Evolutionary conservation across 2,888 invertebrate species (phyloP).

Genomic region (Chrysodeixis includens): DNA sequence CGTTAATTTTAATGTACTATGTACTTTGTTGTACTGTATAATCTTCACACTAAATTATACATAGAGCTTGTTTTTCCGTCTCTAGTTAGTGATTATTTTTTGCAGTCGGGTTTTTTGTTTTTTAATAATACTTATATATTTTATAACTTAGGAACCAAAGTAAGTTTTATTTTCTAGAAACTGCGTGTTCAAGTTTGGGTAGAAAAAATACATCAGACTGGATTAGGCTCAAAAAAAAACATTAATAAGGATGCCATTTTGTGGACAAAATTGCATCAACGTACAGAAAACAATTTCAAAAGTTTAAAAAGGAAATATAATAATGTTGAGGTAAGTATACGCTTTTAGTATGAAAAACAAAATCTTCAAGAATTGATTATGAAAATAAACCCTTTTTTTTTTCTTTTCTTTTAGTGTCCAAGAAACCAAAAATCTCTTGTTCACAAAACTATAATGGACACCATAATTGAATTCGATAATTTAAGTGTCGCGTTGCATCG

Average conservation of each 20-base stretch:
- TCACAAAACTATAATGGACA: slow-evolving; percentile 9
- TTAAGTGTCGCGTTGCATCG: slow-evolving; percentile 22
- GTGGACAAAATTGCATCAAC: slow-evolving; percentile 69
- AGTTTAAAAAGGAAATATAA: slow-evolving; percentile 52
- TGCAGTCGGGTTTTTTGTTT: too few species aligned
- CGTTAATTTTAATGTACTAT: too few species aligned
- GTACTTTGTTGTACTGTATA: too few species aligned
- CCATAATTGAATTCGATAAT: slow-evolving; percentile 21
- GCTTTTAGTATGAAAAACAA: not conserved
- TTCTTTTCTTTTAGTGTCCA: slow-evolving; percentile 18
- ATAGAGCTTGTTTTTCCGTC: too few species aligned
- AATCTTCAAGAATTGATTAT: not conserved
- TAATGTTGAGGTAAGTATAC: slow-evolving; percentile 57
- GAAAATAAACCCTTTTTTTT: not conserved
- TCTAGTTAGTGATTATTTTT: too few species aligned
- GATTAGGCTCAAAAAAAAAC: slow-evolving; percentile 63
- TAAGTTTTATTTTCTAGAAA: slow-evolving; percentile 17
- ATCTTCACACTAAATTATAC: too few species aligned
- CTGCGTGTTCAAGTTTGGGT: slow-evolving; percentile 13
- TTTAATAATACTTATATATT: too few species aligned
- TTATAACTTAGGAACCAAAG: too few species aligned
- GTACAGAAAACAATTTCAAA: slow-evolving; percentile 59
- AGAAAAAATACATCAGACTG: slow-evolving; percentile 52
- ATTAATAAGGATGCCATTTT: slow-evolving; percentile 67
- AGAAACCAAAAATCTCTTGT: not conserved